Conservation (phyloP, 2,113 vertebrate genomes). For the Zosterops borbonicus region DNA sequence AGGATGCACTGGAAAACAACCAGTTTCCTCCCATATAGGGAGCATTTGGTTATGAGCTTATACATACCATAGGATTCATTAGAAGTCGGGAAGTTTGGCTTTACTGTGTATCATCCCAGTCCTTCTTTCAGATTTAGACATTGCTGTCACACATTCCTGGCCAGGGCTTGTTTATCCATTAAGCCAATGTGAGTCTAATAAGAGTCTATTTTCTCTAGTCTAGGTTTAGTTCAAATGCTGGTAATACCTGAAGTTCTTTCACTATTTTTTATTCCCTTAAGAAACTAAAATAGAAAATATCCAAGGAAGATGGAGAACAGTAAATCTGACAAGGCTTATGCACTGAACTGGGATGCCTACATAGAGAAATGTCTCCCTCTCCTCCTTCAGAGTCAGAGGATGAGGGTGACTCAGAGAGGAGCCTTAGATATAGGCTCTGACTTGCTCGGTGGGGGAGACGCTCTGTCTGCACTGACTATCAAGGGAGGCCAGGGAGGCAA, state of each 20-base stretch:
- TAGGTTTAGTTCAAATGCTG: neutral
- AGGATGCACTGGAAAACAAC: conserved; percentile 9
- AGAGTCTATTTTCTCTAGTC: neutral
- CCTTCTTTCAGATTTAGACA: conserved; percentile 1
- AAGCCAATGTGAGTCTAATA: neutral
- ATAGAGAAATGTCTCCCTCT: neutral
- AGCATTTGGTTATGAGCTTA: neutral
- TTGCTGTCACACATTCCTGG: conserved; percentile 24
- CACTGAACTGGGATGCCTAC: neutral
- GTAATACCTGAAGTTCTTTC: neutral
- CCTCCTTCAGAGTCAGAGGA: neutral
- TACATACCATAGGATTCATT: neutral
- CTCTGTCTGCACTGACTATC: conserved; percentile 25
- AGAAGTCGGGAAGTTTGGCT: neutral
- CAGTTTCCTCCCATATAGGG: conserved; percentile 3
- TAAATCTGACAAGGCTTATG: neutral
- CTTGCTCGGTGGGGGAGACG: conserved; percentile 3
- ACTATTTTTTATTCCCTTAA: neutral
- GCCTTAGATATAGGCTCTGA: neutral
- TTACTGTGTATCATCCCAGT: neutral
- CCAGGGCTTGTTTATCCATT: neutral
- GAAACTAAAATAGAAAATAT: neutral
- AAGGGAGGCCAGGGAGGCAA: neutral
- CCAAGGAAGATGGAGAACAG: neutral
- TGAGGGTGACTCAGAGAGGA: conserved; percentile 38